Evolutionary conservation across 2,888 invertebrate genomes (phyloP).

Genomic region (Drosophila borborema): DNA sequence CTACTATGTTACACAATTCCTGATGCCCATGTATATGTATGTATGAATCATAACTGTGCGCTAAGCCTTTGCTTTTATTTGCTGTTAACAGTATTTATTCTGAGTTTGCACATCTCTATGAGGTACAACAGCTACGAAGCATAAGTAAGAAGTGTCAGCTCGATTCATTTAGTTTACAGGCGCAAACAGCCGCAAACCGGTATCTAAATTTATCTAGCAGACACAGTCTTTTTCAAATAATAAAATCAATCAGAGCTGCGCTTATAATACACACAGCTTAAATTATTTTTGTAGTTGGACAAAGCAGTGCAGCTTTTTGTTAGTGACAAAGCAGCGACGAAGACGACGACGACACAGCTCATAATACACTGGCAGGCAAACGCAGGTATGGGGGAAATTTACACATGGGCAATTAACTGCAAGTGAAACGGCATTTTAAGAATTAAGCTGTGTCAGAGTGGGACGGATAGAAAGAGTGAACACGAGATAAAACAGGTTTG

Average conservation of each 20-base stretch:
- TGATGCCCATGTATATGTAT: background rate
- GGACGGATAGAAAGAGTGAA: background rate
- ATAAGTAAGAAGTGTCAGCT: slow-evolving; percentile 15
- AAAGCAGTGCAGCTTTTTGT: slow-evolving; percentile 25
- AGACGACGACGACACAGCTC: background rate
- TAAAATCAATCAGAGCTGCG: slow-evolving; percentile 36
- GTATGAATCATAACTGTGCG: background rate
- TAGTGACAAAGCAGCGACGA: background rate
- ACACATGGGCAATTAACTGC: slow-evolving; percentile 18
- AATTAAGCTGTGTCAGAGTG: slow-evolving; percentile 11
- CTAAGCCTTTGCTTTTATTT: background rate
- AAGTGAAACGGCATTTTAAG: slow-evolving; percentile 27
- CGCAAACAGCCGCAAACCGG: slow-evolving; percentile 37
- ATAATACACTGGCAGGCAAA: slow-evolving; percentile 22
- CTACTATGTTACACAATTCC: background rate
- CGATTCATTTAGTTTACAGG: slow-evolving; percentile 12
- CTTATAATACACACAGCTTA: slow-evolving; percentile 15
- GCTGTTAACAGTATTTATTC: background rate
- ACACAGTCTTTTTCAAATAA: slow-evolving; percentile 19
- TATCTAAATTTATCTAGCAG: slow-evolving; percentile 29
- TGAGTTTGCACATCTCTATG: background rate
- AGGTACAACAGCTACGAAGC: background rate
- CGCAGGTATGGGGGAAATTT: slow-evolving; percentile 8
- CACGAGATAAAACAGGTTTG: slow-evolving; percentile 26
- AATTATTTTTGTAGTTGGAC: slow-evolving; percentile 23